Base-by-base conservation (phyloP, 2,888 invertebrate species). In the Ochlodes sylvanus region DNA sequence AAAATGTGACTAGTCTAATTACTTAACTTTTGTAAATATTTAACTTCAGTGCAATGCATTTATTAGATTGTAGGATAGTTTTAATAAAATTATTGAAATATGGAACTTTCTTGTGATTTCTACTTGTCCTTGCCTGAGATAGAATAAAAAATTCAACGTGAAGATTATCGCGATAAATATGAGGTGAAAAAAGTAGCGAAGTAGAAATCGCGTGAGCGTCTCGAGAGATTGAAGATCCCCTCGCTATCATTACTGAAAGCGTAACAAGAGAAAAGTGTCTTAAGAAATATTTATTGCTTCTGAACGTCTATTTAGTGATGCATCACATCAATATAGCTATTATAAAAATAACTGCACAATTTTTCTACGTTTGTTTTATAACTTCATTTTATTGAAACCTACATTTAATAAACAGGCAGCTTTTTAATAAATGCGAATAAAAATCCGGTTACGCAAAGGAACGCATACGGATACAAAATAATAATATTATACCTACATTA, bases 231-330 rank as follows among this genome's bases (percentile, higher is more conserved):
- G 82, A 83, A 57, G 57, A 67, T 68, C 62, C 63, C 84, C 86
- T 89, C 85, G 73, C 85, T 79, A 76, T 87, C 83, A 70, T 77
- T 71, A 88, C 79, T 83, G 92, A 92, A 92, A 92, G 92, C 92
- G 92, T 88, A 84, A 90, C 90, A 86, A 75, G 79, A 75, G 77
- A 79, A 81, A 81, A 78, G 80, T 80, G 80, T 80, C 77, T 63
- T 56, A 42, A 52, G 56, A 68, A 41, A 63, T 68, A 57, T 63
- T 71, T 70, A 63, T 44, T 54, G 52, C 27, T 65, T 61, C 38
- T 70, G 54, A 65, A 71, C 56, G 60, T 50, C 17, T 47, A 32
- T 27, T 56, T 62, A 58, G 27, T 55, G 52, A 64, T 69, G 65
- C 68, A 68, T 71, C 34, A 34, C n/a, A 17, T 17, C 10, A 34